Conservation (phyloP, 1,140 invertebrate genomes). For the Trichonephila clavata region DNA sequence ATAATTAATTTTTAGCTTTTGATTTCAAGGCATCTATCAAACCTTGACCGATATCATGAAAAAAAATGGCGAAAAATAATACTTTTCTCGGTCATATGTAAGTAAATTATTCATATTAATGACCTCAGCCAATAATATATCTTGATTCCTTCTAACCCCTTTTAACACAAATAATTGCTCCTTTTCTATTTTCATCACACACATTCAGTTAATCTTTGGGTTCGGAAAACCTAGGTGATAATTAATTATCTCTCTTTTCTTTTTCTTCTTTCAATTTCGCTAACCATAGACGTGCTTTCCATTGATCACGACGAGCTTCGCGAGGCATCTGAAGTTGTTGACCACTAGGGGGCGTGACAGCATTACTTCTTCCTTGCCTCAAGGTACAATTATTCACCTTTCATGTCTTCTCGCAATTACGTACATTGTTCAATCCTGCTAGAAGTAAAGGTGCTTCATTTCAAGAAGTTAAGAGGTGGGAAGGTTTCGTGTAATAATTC, state of each 20-base stretch:
- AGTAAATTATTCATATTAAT: not conserved
- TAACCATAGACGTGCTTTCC: not conserved
- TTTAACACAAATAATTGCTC: not conserved
- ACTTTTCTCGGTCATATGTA: too few species aligned
- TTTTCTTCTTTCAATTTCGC: not conserved
- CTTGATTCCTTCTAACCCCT: not conserved
- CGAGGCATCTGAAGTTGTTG: not conserved
- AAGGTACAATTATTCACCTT: slow-evolving; percentile 42
- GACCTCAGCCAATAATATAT: not conserved
- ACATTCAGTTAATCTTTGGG: slow-evolving; percentile 3
- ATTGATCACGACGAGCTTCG: not conserved
- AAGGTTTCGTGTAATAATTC: too few species aligned
- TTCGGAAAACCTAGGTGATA: not conserved
- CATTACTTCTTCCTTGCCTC: slow-evolving; percentile 4
- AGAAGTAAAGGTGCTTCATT: too few species aligned
- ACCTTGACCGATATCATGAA: too few species aligned
- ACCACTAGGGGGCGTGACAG: slow-evolving; percentile 14
- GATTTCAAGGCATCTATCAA: too few species aligned
- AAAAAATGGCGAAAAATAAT: too few species aligned
- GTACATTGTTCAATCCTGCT: not conserved
- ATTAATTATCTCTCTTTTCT: not conserved
- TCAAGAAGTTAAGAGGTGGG: too few species aligned
- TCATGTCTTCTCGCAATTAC: slow-evolving; percentile 26
- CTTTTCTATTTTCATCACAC: not conserved
- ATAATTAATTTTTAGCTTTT: too few species aligned